phyloP scores from a whole-genome alignment of 2,888 invertebrate species.

The Troides helena region DNA sequence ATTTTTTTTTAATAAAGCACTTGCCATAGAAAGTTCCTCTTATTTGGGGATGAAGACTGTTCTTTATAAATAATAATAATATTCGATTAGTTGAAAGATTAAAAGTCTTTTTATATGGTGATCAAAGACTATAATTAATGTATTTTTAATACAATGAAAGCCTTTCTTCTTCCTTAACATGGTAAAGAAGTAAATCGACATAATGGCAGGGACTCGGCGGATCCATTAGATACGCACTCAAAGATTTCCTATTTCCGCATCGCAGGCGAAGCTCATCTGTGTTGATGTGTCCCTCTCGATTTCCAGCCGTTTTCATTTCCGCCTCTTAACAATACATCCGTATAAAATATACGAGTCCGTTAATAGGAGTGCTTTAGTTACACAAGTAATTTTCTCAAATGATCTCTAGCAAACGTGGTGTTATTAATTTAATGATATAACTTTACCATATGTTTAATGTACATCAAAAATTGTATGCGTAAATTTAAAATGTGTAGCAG shows the following conservation, averaged over 20 bases:
- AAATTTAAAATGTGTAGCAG: too few relatives aligned
- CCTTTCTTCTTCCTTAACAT: neutral
- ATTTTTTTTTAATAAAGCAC: too few relatives aligned
- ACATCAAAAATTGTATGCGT: too few relatives aligned
- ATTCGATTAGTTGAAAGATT: neutral
- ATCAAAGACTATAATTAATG: neutral
- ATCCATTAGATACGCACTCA: constrained; percentile 25
- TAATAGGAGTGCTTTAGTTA: constrained; percentile 5
- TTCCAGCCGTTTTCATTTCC: constrained; percentile 38
- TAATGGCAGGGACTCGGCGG: constrained; percentile 7
- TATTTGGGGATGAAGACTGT: too few relatives aligned
- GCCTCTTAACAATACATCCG: constrained; percentile 31
- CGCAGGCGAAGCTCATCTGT: constrained; percentile 30
- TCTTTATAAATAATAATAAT: neutral
- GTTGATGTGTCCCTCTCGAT: constrained; percentile 34
- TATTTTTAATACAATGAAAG: neutral
- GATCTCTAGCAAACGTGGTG: neutral
- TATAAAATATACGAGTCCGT: constrained; percentile 20
- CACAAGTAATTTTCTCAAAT: neutral
- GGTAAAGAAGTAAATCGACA: neutral
- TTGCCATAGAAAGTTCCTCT: too few relatives aligned
- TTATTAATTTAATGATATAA: too few relatives aligned
- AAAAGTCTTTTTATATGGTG: neutral
- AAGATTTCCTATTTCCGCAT: constrained; percentile 42
- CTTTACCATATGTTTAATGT: neutral